phyloP scores from a whole-genome alignment of 2,888 invertebrate genomes.

The Diogma glabrata region DNA sequence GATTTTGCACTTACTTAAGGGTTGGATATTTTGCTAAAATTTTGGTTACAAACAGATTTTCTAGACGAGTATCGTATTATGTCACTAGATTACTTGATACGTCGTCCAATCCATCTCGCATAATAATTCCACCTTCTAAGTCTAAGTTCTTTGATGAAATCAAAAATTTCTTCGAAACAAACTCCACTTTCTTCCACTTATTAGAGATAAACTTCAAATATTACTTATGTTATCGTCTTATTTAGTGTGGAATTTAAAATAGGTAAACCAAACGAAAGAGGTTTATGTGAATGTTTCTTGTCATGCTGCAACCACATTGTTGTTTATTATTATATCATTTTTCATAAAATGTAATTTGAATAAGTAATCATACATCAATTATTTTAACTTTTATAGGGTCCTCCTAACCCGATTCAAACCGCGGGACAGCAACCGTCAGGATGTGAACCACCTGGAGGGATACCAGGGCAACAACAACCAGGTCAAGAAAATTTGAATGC shows the following conservation, averaged over 20 bases:
- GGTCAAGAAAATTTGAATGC: slow-evolving; percentile 76
- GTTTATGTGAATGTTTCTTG: too few species aligned
- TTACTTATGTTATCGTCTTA: too few species aligned
- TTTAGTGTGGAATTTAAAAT: too few species aligned
- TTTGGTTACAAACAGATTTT: slow-evolving; percentile 50
- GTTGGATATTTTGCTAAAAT: slow-evolving; percentile 44
- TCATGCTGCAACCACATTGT: too few species aligned
- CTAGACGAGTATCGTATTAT: slow-evolving; percentile 62
- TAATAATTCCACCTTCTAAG: slow-evolving; percentile 15
- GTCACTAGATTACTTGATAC: slow-evolving; percentile 64
- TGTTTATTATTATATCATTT: too few species aligned
- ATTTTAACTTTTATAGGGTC: slow-evolving; percentile 30
- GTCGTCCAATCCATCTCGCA: slow-evolving; percentile 36
- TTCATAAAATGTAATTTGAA: too few species aligned
- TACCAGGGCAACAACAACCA: slow-evolving; percentile 25
- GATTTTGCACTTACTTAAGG: slow-evolving; percentile 43
- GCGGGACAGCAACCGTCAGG: slow-evolving; percentile 27
- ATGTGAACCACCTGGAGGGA: slow-evolving; percentile 27
- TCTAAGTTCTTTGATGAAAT: slow-evolving; percentile 27
- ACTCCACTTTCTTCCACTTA: not conserved
- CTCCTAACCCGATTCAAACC: slow-evolving; percentile 38
- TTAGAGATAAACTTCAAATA: too few species aligned
- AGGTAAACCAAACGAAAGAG: too few species aligned
- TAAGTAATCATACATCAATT: not conserved
- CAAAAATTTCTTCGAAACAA: slow-evolving; percentile 14